phyloP scores from a whole-genome alignment of 2,113 vertebrate genomes.

The Ailuropoda melanoleuca region DNA sequence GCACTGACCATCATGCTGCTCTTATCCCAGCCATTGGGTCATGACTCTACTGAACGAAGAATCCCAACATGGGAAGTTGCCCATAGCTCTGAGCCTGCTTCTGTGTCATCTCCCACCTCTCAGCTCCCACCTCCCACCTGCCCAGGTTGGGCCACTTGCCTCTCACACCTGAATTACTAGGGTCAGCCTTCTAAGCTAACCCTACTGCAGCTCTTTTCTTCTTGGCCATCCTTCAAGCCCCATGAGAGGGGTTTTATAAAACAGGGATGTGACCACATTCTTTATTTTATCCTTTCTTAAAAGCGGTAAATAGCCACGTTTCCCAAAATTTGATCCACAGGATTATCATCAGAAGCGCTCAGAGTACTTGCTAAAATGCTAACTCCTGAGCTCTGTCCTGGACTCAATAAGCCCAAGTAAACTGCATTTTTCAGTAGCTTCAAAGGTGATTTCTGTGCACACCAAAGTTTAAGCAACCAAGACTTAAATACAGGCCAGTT shows the following conservation, averaged over 20 bases:
- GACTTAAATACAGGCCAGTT: neutral
- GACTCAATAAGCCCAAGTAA: neutral
- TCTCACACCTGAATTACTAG: neutral
- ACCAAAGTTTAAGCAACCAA: neutral
- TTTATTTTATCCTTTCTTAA: neutral
- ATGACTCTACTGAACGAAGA: neutral
- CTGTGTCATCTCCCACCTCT: neutral
- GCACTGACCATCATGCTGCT: neutral
- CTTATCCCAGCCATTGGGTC: neutral
- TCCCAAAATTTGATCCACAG: neutral
- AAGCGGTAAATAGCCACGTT: neutral
- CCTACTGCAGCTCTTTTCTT: neutral
- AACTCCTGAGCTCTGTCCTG: neutral
- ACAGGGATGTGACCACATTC: neutral
- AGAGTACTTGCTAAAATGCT: neutral
- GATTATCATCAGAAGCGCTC: neutral
- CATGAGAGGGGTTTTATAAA: neutral
- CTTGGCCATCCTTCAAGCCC: neutral
- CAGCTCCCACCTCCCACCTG: neutral
- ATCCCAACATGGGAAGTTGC: neutral
- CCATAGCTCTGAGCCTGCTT: neutral
- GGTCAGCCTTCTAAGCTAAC: neutral
- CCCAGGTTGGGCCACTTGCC: too few species aligned
- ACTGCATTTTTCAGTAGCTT: neutral
- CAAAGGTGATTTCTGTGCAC: neutral